Percentiles rank a stretch among this genome's conserved stretches.
These are phyloP conservation scores for Drosophila histrio DNA, from an alignment of 2,888 invertebrate species.

Conservation along the genomic window DNA sequence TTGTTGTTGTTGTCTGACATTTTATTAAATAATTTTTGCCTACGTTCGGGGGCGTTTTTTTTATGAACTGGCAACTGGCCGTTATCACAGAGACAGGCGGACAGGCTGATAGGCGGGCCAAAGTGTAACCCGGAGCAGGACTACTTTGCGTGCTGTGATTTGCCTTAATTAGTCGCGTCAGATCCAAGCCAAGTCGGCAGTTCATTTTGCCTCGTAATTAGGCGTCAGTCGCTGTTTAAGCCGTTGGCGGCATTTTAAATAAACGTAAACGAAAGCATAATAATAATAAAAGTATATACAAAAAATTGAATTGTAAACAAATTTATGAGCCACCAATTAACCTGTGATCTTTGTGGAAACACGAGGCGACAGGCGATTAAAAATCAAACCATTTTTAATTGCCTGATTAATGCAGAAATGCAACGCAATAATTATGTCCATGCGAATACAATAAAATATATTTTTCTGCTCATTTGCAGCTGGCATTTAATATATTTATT, in stretches of 20 bases:
- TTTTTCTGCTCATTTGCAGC: slow-evolving; percentile 15
- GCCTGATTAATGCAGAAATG: slow-evolving; percentile 21
- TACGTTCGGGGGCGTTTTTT: slow-evolving; percentile 32
- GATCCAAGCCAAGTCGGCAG: slow-evolving; percentile 29
- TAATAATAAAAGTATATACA: slow-evolving; percentile 1
- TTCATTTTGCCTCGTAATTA: slow-evolving; percentile 53
- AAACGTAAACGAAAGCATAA: slow-evolving; percentile 7
- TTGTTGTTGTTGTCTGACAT: slow-evolving; percentile 45
- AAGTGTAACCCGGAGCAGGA: slow-evolving; percentile 17
- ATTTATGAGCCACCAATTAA: slow-evolving; percentile 51
- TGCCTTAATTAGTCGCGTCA: slow-evolving; percentile 70
- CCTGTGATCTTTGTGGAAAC: slow-evolving; percentile 36
- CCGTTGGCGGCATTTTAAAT: slow-evolving; percentile 13
- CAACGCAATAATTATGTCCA: slow-evolving; percentile 10
- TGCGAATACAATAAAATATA: slow-evolving; percentile 12
- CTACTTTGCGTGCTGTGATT: slow-evolving; percentile 71
- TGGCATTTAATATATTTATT: not conserved
- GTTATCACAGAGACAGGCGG: slow-evolving; percentile 49
- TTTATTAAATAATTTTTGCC: slow-evolving; percentile 73
- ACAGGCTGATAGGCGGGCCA: slow-evolving; percentile 6
- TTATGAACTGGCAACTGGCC: slow-evolving; percentile 64
- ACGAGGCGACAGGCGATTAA: slow-evolving; percentile 25
- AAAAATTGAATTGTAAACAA: slow-evolving; percentile 22
- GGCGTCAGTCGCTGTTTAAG: slow-evolving; percentile 32
- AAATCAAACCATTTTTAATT: slow-evolving; percentile 38